Base-by-base conservation (phyloP, 2,113 vertebrate species). In the Danionella cerebrum region DNA sequence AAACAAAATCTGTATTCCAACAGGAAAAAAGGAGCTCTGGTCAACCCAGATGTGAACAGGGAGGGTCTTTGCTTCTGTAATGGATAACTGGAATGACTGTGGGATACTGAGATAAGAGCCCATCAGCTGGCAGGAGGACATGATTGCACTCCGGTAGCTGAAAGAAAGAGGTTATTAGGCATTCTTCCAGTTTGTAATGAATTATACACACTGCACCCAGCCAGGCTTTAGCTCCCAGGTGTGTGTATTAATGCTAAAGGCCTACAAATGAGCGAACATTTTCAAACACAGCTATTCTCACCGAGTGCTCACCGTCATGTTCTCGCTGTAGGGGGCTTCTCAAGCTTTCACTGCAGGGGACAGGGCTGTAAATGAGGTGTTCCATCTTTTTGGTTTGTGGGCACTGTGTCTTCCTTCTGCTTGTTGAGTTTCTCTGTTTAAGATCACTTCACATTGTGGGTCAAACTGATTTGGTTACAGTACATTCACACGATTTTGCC, bases 231-330 rank as follows among this genome's bases (percentile, higher is more conserved):
- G 48, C 67, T 73, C 50, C 62, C 51, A 13, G 7, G 62, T 73
- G 67, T 67, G 36, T 42, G 55, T 62, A 70, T 70, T 67, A 73
- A 76, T 70, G 67, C 50, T 57, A 67, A 76, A 70, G 35, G 21
- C 57, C 50, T 73, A 70, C 50, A 71, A 70, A 73, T 73, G 51
- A 64, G 67, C 36, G 36, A 13, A 33, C 27, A 53, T 67, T 58
- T 65, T 29, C 55, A 67, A 55, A 76, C 63, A 67, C 33, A 14
- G 22, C 39, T 60, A 33, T 57, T 33, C 50, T 72, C n/a, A n/a
- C 54, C 13, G 25, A 42, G 10, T 38, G 19, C 52, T 70, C 21
- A n/a, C 67, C 21, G 50, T 52, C 57, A 55, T 51, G 52, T 50
- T 64, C 44, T 36, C 6, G 8, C 42, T 22, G 29, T 48, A 19